Conservation (phyloP, 1,140 invertebrate genomes). For the Halesus radiatus region DNA sequence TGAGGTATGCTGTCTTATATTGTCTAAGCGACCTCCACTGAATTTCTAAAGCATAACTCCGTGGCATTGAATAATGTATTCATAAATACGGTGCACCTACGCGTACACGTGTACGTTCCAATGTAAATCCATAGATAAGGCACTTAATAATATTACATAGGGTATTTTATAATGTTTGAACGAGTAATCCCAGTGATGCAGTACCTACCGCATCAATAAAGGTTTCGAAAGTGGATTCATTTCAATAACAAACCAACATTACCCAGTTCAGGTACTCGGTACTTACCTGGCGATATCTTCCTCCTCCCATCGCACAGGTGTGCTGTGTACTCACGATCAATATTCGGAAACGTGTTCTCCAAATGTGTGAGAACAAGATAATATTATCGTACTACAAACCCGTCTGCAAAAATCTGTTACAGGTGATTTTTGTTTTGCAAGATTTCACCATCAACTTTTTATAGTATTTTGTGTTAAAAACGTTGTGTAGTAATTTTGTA, state of each 20-base stretch:
- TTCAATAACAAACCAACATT: slow-evolving; percentile 22
- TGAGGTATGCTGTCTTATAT: too few species aligned
- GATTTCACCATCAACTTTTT: too few species aligned
- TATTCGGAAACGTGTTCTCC: neutral
- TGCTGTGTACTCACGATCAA: slow-evolving; percentile 32
- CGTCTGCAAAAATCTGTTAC: too few species aligned
- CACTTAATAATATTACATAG: neutral
- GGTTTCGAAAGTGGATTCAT: slow-evolving; percentile 36
- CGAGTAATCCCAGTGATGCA: neutral
- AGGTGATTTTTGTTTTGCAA: too few species aligned
- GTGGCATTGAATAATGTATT: too few species aligned
- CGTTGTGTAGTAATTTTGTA: too few species aligned
- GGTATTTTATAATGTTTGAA: neutral
- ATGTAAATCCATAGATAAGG: neutral
- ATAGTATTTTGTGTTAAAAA: too few species aligned
- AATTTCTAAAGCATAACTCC: too few species aligned
- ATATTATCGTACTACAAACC: too few species aligned
- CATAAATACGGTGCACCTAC: neutral
- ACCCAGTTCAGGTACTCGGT: neutral
- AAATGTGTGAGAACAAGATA: neutral
- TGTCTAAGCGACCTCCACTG: too few species aligned
- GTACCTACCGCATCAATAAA: neutral
- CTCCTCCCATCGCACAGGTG: slow-evolving; percentile 25
- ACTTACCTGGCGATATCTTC: slow-evolving; percentile 1
- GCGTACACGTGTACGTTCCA: neutral